Conservation (phyloP, 2,888 invertebrate species). For the Asteroscopus sphinx region DNA sequence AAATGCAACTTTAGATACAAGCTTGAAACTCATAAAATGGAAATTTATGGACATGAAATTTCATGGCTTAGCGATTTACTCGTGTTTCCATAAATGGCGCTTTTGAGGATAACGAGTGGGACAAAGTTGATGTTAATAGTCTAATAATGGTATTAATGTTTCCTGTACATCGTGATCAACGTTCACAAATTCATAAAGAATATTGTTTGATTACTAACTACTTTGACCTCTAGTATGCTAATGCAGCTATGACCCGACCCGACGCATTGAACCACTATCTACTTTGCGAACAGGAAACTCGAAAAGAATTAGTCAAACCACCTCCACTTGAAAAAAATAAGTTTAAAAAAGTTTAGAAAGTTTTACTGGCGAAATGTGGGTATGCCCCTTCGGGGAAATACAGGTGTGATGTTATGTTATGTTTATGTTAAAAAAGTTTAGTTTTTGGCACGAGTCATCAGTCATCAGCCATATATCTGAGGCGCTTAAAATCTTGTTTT, state of each 20-base stretch:
- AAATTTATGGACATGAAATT: conserved; percentile 44
- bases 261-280: not conserved
- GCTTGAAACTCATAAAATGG: conserved; percentile 44
- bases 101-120: conserved; percentile 16
- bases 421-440: not conserved
- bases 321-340: not conserved
- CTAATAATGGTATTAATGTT: conserved; percentile 16
- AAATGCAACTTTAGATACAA: conserved; percentile 39
- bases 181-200: conserved; percentile 16
- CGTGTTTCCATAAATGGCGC: not conserved
- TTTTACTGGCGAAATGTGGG: too few species aligned
- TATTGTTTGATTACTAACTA: conserved; percentile 32
- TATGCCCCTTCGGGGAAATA: too few species aligned
- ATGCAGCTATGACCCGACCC: conserved; percentile 2
- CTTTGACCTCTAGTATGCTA: conserved; percentile 26
- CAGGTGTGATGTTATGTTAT: too few species aligned
- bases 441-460: conserved; percentile 35
- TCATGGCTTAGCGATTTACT: conserved; percentile 23
- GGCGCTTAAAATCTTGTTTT: conserved; percentile 35
- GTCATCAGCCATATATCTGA: conserved; percentile 16
- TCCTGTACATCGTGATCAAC: conserved; percentile 34
- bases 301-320: conserved; percentile 17
- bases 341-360: not conserved
- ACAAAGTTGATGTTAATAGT: conserved; percentile 30
- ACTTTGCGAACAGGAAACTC: conserved; percentile 11